phyloP scores from a whole-genome alignment of 2,113 vertebrate species.

The Megalops atlanticus region DNA sequence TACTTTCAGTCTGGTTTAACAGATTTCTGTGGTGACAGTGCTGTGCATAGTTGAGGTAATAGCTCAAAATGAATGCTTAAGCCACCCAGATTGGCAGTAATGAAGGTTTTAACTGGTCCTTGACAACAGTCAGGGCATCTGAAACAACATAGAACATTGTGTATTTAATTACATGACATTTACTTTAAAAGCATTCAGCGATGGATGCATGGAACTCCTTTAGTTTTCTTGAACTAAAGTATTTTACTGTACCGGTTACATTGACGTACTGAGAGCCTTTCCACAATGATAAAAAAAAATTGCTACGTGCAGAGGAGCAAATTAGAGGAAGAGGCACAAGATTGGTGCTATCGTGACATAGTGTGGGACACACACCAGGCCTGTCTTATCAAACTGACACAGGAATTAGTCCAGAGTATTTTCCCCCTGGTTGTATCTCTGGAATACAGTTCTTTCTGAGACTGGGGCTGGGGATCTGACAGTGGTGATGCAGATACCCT shows the following conservation, averaged over 20 bases:
- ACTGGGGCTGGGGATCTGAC: not conserved
- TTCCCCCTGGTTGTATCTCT: not conserved
- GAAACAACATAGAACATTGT: not conserved
- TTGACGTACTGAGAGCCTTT: too few species aligned
- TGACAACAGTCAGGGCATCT: not conserved
- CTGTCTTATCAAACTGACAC: constrained; percentile 26
- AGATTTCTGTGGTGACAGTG: constrained; percentile 56
- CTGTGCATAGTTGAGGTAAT: constrained; percentile 8
- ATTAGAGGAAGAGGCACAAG: not conserved
- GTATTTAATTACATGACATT: not conserved
- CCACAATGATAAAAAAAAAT: not conserved
- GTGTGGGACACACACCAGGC: constrained; percentile 33
- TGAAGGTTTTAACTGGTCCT: constrained; percentile 12
- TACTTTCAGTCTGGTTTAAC: constrained; percentile 47
- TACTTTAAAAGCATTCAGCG: not conserved
- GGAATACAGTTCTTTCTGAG: not conserved
- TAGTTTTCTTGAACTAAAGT: too few species aligned
- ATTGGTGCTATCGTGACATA: not conserved
- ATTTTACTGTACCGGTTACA: too few species aligned
- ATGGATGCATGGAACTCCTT: constrained; percentile 40
- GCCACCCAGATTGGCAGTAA: constrained; percentile 12
- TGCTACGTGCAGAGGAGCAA: not conserved
- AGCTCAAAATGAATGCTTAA: not conserved
- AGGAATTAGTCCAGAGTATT: constrained; percentile 33
- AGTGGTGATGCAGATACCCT: not conserved